These are phyloP conservation scores for Nephrotoma flavescens DNA, from an alignment of 2,888 invertebrate genomes.

Conservation along the genomic window DNA sequence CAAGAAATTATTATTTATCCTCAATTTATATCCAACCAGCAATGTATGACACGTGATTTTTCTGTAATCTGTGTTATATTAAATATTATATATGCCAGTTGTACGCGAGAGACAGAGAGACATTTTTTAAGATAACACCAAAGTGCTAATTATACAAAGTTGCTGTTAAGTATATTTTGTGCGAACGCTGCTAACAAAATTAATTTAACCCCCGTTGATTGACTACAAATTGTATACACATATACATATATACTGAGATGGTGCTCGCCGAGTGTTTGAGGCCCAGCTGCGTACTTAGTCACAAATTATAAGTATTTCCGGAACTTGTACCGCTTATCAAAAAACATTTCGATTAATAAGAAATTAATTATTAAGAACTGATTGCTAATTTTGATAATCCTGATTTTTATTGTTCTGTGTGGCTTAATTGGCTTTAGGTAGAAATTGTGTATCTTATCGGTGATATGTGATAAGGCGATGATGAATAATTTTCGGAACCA, in stretches of 20 bases:
- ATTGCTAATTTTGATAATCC: background rate
- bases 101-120: background rate
- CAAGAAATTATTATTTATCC: background rate
- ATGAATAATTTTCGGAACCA: background rate
- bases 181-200: background rate
- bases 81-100: background rate
- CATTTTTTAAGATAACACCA: background rate
- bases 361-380: background rate
- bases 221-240: background rate
- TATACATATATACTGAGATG: background rate
- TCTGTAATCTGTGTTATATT: background rate
- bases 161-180: background rate
- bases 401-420: background rate
- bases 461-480: background rate
- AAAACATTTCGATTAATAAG: background rate
- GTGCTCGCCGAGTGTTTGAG: background rate
- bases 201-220: background rate
- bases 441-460: background rate
- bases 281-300: background rate
- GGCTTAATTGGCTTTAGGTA: background rate
- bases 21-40: background rate
- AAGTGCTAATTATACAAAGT: background rate
- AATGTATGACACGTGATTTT: background rate
- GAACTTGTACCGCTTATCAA: background rate
- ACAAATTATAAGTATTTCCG: background rate